phyloP scores from a whole-genome alignment of 2,113 vertebrate genomes.

The Carassius auratus region DNA sequence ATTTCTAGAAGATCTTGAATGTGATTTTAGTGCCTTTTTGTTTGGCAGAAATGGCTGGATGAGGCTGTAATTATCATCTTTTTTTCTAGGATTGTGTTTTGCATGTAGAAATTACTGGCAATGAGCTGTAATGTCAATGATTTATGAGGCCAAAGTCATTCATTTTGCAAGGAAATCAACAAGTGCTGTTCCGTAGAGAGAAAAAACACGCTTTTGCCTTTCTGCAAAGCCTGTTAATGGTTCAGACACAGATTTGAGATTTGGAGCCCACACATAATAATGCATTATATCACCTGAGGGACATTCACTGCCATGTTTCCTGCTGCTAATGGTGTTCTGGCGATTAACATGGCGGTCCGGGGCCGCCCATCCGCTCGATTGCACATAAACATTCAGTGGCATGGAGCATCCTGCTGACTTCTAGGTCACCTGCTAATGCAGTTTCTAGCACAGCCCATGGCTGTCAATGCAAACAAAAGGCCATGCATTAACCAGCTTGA shows the following conservation, averaged over 20 bases:
- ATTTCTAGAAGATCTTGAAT: constrained; percentile 1
- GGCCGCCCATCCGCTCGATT: background rate
- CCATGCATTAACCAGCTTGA: background rate
- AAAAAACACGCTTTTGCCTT: background rate
- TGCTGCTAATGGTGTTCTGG: background rate
- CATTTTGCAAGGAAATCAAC: constrained; percentile 5
- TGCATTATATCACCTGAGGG: constrained; percentile 16
- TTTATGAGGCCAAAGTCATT: constrained; percentile 40
- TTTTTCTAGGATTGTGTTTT: constrained; percentile 33
- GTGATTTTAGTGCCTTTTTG: background rate
- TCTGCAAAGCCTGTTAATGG: background rate
- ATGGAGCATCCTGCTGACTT: background rate
- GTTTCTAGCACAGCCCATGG: constrained; percentile 7
- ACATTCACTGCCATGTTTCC: constrained; percentile 4
- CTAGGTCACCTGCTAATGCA: constrained; percentile 25
- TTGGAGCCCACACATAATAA: background rate
- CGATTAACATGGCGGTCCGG: background rate
- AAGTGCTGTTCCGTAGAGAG: constrained; percentile 3
- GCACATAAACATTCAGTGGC: background rate
- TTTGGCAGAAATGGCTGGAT: constrained; percentile 1
- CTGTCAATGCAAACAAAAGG: background rate
- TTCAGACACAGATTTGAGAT: constrained; percentile 12
- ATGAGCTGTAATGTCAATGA: constrained; percentile 35
- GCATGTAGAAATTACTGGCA: constrained; percentile 49
- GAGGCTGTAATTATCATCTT: constrained; percentile 31